phyloP scores from a whole-genome alignment of 2,113 vertebrate species.

The Marcusenius ussheri region DNA sequence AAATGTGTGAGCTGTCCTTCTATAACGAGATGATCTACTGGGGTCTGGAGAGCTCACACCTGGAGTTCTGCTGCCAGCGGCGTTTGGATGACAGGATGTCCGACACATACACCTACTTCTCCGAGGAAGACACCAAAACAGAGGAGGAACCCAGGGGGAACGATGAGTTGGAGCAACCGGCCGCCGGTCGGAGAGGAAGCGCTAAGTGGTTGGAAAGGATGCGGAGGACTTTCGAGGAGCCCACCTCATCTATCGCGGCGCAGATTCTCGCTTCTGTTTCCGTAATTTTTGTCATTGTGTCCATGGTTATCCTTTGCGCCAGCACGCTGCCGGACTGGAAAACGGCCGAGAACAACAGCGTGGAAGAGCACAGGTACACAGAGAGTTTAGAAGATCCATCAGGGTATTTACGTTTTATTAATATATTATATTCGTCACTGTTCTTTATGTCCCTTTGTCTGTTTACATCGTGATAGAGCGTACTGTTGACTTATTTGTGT shows the following conservation, averaged over 20 bases:
- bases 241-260: constrained; percentile 82
- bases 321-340: constrained; percentile 94
- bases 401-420: constrained; percentile 35
- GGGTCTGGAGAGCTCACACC: constrained; percentile 83
- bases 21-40: constrained; percentile 95
- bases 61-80: constrained; percentile 89
- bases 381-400: constrained; percentile 46
- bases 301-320: constrained; percentile 92
- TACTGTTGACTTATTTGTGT: neutral
- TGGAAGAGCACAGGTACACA: constrained; percentile 91
- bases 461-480: neutral
- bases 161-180: constrained; percentile 17
- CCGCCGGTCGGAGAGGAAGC: constrained; percentile 31
- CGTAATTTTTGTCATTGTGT: constrained; percentile 85
- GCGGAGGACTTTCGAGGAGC: constrained; percentile 87
- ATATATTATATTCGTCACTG: constrained; percentile 20
- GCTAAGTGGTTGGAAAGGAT: constrained; percentile 81
- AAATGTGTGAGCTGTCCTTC: constrained; percentile 95
- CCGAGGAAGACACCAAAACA: constrained; percentile 60
- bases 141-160: constrained; percentile 43
- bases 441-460: constrained; percentile 8
- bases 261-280: constrained; percentile 86
- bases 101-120: constrained; percentile 76
- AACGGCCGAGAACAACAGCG: constrained; percentile 70
- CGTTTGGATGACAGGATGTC: constrained; percentile 87